Percentiles rank a stretch among this genome's conserved stretches.
Conservation (phyloP, 2,113 vertebrate genomes). For the Ptilorrhoa leucosticta region DNA sequence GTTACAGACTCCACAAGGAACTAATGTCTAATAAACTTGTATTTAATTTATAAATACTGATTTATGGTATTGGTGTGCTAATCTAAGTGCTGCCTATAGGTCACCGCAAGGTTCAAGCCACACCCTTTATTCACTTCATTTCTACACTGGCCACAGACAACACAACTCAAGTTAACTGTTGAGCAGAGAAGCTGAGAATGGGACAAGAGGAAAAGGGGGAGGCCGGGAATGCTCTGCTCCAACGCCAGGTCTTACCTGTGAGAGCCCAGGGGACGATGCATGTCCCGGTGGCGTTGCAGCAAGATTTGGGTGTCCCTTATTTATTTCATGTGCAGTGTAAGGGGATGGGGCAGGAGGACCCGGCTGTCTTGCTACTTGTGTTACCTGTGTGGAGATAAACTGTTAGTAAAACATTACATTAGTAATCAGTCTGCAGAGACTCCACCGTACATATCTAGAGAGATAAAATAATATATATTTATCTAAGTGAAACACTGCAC, state of each 20-base stretch:
- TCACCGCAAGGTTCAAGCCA: not conserved
- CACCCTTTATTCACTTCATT: not conserved
- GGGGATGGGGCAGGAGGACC: constrained; percentile 81
- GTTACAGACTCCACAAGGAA: not conserved
- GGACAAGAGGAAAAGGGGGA: not conserved
- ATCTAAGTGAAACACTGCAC: not conserved
- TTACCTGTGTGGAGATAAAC: constrained; percentile 75
- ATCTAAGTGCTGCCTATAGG: not conserved
- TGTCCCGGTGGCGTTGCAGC: constrained; percentile 92
- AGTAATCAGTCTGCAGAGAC: constrained; percentile 4
- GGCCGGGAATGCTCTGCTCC: not conserved
- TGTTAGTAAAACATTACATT: constrained; percentile 56
- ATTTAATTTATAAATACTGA: not conserved
- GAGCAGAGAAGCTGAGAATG: not conserved
- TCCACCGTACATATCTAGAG: not conserved
- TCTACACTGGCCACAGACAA: not conserved
- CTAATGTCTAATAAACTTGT: not conserved
- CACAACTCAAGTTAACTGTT: accelerated
- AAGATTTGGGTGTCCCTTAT: constrained; percentile 93
- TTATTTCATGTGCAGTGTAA: constrained; percentile 91
- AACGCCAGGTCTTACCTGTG: constrained; percentile 89
- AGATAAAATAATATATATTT: not conserved
- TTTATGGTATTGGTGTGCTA: not conserved
- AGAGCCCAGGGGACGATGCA: constrained; percentile 89
- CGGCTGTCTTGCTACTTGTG: constrained; percentile 90